Evolutionary conservation across 2,113 vertebrate species (phyloP), one percentile per base, ranked within the genome.

Genomic region (Lepisosteus osseus): DNA sequence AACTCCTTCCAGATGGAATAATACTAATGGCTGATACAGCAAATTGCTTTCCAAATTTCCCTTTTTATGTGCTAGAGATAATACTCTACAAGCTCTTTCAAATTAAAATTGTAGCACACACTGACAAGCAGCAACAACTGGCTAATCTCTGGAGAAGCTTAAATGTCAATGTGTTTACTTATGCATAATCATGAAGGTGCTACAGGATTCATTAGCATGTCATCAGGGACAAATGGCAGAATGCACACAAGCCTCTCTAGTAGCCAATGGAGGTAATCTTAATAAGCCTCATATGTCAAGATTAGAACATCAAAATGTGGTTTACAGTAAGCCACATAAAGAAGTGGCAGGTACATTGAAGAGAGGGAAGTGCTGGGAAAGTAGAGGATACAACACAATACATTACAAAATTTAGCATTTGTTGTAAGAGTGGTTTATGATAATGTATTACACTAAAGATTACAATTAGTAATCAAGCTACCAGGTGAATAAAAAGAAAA

Each of bases 141-240:
- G 63, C 56, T 47, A 44, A 55, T 14, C 17, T 51, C 44, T 45
- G 17, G 7, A 63, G 17, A 13, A 71, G 72, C 56, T 64, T 13
- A 77, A 70, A 74, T 76, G 63, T 64, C 77, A 75, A 59, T 14
- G 15, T 78, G 78, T 80, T 83, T 81, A 78, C 69, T 79, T 73
- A 74, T 79, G 68, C 57, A 79, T 68, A 76, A 74, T 70, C 69
- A 73, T 78, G 69, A 74, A 41, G 72, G 55, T 55, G 59, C 13
- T n/a, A 63, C 43, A 40, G 45, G 11, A 70, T 11, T 47, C n/a
- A 54, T 70, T n/a, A 61, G 44, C 14, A 70, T 63, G 7, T 47
- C 61, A 12, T 63, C 15, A 63, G 61, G 61, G n/a, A 4, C 69
- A 54, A 54, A 63, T 29, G 40, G 54, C 43, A 40, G 29, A 29